Base-by-base conservation (phyloP, 2,888 invertebrate genomes). In the Epirrhoe alternata region DNA sequence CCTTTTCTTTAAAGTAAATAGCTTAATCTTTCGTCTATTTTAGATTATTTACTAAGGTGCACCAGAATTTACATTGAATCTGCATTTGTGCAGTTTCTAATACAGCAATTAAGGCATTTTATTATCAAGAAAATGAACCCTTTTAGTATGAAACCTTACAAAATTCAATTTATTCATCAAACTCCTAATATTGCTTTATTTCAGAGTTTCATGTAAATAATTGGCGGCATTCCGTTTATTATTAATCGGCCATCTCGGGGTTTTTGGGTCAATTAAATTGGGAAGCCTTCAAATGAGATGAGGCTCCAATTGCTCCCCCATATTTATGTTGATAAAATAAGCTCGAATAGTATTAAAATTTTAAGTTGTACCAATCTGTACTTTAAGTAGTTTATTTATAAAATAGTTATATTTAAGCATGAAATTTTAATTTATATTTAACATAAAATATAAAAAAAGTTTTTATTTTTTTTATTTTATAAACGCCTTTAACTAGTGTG, bases 251-350 rank as follows among this genome's bases (percentile, higher is more conserved):
- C 69, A 67, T 71, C 67, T 68, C 65, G 70, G 63, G 70, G 69
- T 71, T 72, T 76, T 74, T 70, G 68, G 79, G 80, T 81, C 83
- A 83, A 82, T 85, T 81, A 83, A 83, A 84, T 78, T 81, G 80
- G 64, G 61, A 68, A 61, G 61, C 57, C 61, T 54, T 60, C 56
- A 42, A 62, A 56, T 63, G 59, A 59, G 47, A 60, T 55, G 55
- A 55, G 55, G 56, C 59, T 35, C 42, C 62, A 55, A 59, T 66
- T 62, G 45, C 35, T 60, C n/a, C 12, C 31, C 17, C 16, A 59
- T 14, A 61, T 59, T 58, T 57, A 66, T 62, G 57, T 47, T 62
- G 51, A 31, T 17, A 8, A 57, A 59, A 51, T 59, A 38, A 54
- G 30, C 50, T 38, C 7, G 31, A 57, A 31, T 33, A 8, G 5